phyloP scores from a whole-genome alignment of 1,140 invertebrate species.

The Ephestia elutella region DNA sequence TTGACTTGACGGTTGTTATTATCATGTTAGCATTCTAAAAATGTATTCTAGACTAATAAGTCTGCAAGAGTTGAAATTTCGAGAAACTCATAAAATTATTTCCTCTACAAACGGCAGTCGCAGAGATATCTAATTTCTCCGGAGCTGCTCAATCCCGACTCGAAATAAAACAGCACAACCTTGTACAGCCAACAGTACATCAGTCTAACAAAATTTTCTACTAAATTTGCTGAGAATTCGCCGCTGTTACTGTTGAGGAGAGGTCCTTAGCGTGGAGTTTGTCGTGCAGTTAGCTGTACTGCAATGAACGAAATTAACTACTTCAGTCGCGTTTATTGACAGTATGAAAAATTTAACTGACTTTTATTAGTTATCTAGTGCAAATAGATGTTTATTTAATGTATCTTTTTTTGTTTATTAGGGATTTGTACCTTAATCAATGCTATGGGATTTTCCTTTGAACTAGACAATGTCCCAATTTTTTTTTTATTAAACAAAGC shows the following conservation, averaged over 20 bases:
- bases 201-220: too few relatives aligned
- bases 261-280: too few relatives aligned
- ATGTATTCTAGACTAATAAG: too few relatives aligned
- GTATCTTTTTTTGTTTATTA: not conserved
- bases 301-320: constrained; percentile 8
- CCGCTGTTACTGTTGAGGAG: too few relatives aligned
- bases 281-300: not conserved
- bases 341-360: not conserved
- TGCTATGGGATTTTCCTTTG: too few relatives aligned
- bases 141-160: constrained; percentile 11
- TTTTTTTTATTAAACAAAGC: too few relatives aligned
- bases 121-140: constrained; percentile 12
- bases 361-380: not conserved
- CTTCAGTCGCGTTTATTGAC: not conserved
- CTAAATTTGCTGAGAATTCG: too few relatives aligned
- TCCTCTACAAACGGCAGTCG: not conserved
- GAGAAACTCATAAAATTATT: not conserved
- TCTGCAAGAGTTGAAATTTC: too few relatives aligned
- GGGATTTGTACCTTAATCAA: too few relatives aligned
- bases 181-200: not conserved
- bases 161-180: constrained; percentile 15
- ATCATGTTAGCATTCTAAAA: too few relatives aligned
- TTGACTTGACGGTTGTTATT: too few relatives aligned
- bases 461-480: too few relatives aligned
- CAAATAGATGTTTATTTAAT: not conserved